Evolutionary conservation across 2,888 invertebrate genomes (phyloP).

Genomic region (Siphlonurus alternatus): DNA sequence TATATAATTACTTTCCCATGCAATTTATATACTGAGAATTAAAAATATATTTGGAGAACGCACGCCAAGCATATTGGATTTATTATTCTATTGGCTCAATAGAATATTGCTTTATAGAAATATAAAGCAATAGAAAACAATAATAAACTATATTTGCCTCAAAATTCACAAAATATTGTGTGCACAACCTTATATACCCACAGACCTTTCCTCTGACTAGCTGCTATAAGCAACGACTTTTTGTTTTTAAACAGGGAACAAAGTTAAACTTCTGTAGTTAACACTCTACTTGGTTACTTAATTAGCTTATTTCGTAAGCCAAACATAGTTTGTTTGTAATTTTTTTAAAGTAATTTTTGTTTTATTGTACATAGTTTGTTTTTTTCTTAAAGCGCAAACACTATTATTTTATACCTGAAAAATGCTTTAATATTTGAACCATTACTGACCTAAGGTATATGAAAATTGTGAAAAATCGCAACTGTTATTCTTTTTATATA

Average conservation of each 20-base stretch:
- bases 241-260: not conserved
- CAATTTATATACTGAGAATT: too few species aligned
- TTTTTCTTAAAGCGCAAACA: not conserved
- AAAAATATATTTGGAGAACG: not conserved
- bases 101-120: not conserved
- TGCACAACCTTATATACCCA: not conserved
- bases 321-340: not conserved
- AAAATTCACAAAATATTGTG: not conserved
- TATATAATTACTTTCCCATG: too few species aligned
- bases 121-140: not conserved
- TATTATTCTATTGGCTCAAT: too few species aligned
- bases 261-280: not conserved
- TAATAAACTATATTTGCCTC: not conserved
- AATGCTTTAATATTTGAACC: not conserved
- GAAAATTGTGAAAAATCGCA: too few species aligned
- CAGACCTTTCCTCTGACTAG: not conserved
- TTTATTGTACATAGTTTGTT: not conserved
- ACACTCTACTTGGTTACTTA: too few species aligned
- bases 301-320: not conserved
- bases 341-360: too few species aligned
- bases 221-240: not conserved
- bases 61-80: not conserved
- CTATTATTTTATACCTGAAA: not conserved
- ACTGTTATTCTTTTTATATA: too few species aligned
- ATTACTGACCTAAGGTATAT: too few species aligned